phyloP scores from a whole-genome alignment of 30 jellyfish, hydroid and myxozoan species.

The Cassiopea andromeda region DNA sequence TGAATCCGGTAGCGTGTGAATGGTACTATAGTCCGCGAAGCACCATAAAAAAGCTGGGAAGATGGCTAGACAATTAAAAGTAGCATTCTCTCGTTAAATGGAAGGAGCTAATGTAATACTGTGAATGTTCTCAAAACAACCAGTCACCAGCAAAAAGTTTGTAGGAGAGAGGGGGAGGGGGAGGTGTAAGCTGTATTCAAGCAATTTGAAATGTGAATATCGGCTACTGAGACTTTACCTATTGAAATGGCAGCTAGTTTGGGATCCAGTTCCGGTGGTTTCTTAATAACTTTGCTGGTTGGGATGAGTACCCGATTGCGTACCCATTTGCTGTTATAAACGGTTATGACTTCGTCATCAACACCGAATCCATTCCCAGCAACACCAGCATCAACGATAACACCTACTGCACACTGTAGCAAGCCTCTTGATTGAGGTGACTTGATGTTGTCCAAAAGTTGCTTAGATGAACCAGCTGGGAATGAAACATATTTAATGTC shows the following conservation, averaged over 20 bases:
- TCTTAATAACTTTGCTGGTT: not conserved
- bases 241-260: slow-evolving; percentile 19
- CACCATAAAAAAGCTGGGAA: too few relatives aligned
- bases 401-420: slow-evolving; percentile 52
- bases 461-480: slow-evolving; percentile 34
- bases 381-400: not conserved
- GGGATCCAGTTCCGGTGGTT: slow-evolving; percentile 9
- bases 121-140: too few relatives aligned
- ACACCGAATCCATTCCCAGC: not conserved
- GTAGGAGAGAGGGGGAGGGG: too few relatives aligned
- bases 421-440: not conserved
- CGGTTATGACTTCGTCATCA: slow-evolving; percentile 56
- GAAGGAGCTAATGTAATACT: too few relatives aligned
- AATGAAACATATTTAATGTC: slow-evolving; percentile 34
- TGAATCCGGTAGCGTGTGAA: too few relatives aligned
- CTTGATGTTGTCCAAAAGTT: slow-evolving; percentile 40
- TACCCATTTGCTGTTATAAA: slow-evolving; percentile 60
- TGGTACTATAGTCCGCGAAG: too few relatives aligned
- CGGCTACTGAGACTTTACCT: not conserved
- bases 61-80: too few relatives aligned
- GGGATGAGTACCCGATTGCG: slow-evolving; percentile 28
- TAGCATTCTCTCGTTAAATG: too few relatives aligned
- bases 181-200: too few relatives aligned
- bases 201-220: too few relatives aligned
- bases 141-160: too few relatives aligned